Base-by-base conservation (phyloP, 1,140 invertebrate genomes). In the Acromyrmex charruanus region DNA sequence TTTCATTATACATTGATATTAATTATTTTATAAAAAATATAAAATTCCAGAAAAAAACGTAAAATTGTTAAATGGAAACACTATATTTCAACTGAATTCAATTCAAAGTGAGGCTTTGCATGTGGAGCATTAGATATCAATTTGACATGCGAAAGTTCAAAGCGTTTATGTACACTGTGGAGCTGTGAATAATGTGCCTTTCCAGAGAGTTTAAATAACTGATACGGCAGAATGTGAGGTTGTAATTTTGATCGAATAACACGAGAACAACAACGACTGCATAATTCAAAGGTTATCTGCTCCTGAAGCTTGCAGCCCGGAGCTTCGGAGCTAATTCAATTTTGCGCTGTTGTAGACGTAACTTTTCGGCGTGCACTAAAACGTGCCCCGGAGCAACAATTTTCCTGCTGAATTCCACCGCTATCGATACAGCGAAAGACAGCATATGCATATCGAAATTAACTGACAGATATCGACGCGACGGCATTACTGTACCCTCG, bases 221-320 rank as follows among this genome's bases (percentile, higher is more conserved):
- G 55, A 44, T 71, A 35, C 21, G 53, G 63, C 12, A 74, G 55
- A 39, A 72, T 75, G 69, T 63, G 69, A 75, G 69, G 69, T 31
- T 84, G 80, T 84, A 84, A 84, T 84, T 84, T 84, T 75, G 69
- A 84, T 84, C 69, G 69, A 74, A 84, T 74, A 82, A 82, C 55
- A 61, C 69, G 80, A 61, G 80, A 84, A 84, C 80, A 82, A 82
- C 80, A 75, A 84, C 69, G 80, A 84, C 69, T 84, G 69, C 80
- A 84, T 84, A 84, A 84, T 84, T 84, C 58, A 84, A 84, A 74
- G 80, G 69, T 84, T 84, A 84, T 84, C 80, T 84, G 80, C 55
- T 84, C 28, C 53, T 84, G 80, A 84, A 84, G 80, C 80, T 84
- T 84, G 68, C 25, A 74, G 69, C 69, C 69, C 18, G 80, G 39